These are phyloP conservation scores for Rhinolophus ferrumequinum DNA, from an alignment of 2,113 vertebrate genomes.

Conservation along the genomic window DNA sequence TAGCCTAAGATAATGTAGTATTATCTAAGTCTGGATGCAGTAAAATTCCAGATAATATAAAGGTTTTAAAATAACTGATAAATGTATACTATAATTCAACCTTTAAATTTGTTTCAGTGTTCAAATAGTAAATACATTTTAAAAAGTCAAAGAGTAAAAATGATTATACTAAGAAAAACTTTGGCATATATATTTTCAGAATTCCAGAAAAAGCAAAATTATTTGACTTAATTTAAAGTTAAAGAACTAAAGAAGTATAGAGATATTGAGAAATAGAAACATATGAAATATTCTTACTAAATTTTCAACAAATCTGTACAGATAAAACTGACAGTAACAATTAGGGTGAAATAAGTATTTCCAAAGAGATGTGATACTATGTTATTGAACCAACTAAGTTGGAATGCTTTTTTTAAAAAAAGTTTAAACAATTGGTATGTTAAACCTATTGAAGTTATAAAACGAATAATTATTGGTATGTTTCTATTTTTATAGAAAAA, in stretches of 20 bases:
- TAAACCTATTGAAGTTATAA: slow-evolving; percentile 14
- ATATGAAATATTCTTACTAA: not conserved
- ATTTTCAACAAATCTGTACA: not conserved
- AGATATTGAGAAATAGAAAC: not conserved
- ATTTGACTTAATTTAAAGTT: not conserved
- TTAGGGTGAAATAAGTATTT: not conserved
- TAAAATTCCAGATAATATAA: not conserved
- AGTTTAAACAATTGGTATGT: not conserved
- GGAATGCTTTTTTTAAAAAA: not conserved
- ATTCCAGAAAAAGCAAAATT: not conserved
- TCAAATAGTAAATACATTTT: not conserved
- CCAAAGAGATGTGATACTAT: not conserved
- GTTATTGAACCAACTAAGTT: not conserved
- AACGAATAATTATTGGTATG: not conserved
- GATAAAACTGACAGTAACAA: not conserved
- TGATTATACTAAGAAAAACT: not conserved
- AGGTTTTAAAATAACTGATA: not conserved
- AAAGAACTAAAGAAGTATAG: not conserved
- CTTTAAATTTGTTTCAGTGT: not conserved
- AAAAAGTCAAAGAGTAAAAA: not conserved
- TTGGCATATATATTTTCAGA: not conserved
- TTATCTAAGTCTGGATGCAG: not conserved
- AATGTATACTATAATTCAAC: not conserved
- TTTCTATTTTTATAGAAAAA: not conserved
- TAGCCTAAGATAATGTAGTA: not conserved